Evolutionary conservation across 1,140 invertebrate genomes (phyloP).

Genomic region (Coptotermes formosanus): DNA sequence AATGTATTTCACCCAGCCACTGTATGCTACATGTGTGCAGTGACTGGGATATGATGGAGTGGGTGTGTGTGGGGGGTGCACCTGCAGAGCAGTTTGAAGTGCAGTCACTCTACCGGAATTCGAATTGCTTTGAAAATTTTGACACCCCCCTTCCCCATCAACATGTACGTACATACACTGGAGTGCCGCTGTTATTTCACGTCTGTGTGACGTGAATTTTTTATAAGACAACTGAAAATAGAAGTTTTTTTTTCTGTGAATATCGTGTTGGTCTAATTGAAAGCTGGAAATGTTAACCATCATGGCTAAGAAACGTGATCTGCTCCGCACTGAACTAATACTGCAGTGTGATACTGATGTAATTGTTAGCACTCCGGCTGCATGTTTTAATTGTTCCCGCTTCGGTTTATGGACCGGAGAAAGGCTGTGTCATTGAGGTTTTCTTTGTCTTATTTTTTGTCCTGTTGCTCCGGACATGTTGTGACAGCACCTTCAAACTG

Average conservation of each 20-base stretch:
- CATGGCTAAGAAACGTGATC: background rate
- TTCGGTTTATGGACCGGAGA: too few species aligned
- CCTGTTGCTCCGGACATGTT: too few species aligned
- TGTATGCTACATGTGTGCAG: background rate
- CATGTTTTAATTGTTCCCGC: too few species aligned
- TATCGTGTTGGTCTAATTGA: background rate
- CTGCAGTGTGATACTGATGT: too few species aligned
- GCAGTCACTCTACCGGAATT: slow-evolving; percentile 10
- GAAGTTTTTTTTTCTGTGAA: background rate
- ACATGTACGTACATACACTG: background rate
- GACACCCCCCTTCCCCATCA: background rate
- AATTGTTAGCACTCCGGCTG: too few species aligned
- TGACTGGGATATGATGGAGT: background rate
- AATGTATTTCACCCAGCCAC: background rate
- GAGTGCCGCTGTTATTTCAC: background rate
- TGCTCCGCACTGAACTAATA: too few species aligned
- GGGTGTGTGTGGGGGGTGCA: background rate
- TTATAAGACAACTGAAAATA: slow-evolving; percentile 20
- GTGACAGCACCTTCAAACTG: too few species aligned
- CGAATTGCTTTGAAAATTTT: slow-evolving; percentile 13
- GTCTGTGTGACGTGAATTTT: background rate
- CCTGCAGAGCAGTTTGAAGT: background rate
- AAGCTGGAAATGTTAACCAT: background rate
- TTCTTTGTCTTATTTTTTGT: too few species aligned
- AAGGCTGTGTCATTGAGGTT: too few species aligned